A percentile compares a stretch with the other conserved stretches of the same genome.
These are phyloP conservation scores for Pseudomyrmex concolor DNA, from an alignment of 1,140 invertebrate genomes.

Conservation along the genomic window DNA sequence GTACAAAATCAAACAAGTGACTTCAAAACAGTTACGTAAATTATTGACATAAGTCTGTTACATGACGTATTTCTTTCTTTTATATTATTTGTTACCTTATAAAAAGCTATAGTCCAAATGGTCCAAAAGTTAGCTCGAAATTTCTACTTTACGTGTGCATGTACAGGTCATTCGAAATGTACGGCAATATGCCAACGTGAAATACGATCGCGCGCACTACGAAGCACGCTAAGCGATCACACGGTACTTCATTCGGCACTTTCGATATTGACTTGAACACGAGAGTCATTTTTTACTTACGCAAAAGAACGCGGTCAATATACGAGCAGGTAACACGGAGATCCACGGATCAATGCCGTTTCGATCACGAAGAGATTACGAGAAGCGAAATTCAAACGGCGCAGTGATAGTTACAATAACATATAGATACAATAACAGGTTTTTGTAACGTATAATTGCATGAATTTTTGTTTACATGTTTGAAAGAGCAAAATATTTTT, in stretches of 20 bases:
- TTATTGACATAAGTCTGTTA: not conserved
- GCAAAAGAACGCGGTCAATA: not conserved
- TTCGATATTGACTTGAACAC: conserved; percentile 35
- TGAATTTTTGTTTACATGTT: too few species aligned
- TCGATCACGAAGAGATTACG: not conserved
- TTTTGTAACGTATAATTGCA: too few species aligned
- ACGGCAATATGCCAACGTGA: conserved; percentile 43
- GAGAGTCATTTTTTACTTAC: conserved; percentile 31
- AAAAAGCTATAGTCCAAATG: not conserved
- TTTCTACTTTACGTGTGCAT: not conserved
- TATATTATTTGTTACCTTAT: not conserved
- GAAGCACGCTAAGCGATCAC: conserved; percentile 19
- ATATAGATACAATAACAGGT: too few species aligned
- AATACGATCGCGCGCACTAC: conserved; percentile 17
- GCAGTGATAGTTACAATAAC: too few species aligned
- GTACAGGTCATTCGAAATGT: conserved; percentile 15
- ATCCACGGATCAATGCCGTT: not conserved
- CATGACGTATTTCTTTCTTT: not conserved
- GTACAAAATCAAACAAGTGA: too few species aligned
- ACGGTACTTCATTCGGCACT: conserved; percentile 36
- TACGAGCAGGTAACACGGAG: not conserved
- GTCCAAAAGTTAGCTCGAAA: conserved; percentile 24
- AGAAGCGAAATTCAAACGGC: too few species aligned
- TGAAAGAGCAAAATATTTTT: too few species aligned
- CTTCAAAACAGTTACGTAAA: too few species aligned